A percentile compares a stretch with the other conserved stretches of the same genome.
Conservation (phyloP, 2,113 vertebrate species). For the Nannospalax galili region DNA sequence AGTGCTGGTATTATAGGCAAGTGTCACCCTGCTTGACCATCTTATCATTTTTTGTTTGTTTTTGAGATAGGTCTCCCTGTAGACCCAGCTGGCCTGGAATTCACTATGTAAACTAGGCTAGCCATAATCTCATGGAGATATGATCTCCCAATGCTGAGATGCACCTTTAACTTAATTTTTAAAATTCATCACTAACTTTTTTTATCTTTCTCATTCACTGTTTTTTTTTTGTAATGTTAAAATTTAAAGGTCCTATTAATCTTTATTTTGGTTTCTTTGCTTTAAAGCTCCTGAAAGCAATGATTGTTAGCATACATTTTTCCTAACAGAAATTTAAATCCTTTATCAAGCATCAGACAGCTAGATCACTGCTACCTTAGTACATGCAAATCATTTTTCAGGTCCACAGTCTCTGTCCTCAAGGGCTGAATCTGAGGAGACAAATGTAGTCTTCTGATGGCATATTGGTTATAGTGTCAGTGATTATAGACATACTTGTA, state of each 20-base stretch:
- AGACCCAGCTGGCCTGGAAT: too few species aligned
- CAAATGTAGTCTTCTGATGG: neutral
- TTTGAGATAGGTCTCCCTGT: too few species aligned
- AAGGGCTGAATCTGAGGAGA: neutral
- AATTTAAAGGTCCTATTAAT: neutral
- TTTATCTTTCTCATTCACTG: neutral
- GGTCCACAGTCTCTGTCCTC: neutral
- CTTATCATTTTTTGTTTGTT: neutral
- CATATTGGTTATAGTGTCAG: neutral
- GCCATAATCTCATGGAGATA: too few species aligned
- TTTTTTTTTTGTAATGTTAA: constrained; percentile 22
- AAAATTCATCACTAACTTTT: too few species aligned
- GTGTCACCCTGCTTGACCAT: neutral
- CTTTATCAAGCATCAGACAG: neutral
- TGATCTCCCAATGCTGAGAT: too few species aligned
- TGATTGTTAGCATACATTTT: neutral
- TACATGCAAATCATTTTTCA: neutral
- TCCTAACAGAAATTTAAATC: neutral
- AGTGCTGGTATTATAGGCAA: neutral
- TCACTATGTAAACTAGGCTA: too few species aligned
- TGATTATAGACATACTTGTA: neutral
- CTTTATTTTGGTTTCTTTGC: constrained; percentile 50
- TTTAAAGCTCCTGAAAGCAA: constrained; percentile 1
- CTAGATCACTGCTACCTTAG: neutral
- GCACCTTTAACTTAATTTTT: too few species aligned